Evolutionary conservation across 1,140 invertebrate genomes (phyloP).

Genomic region (Schlechtendalia chinensis): DNA sequence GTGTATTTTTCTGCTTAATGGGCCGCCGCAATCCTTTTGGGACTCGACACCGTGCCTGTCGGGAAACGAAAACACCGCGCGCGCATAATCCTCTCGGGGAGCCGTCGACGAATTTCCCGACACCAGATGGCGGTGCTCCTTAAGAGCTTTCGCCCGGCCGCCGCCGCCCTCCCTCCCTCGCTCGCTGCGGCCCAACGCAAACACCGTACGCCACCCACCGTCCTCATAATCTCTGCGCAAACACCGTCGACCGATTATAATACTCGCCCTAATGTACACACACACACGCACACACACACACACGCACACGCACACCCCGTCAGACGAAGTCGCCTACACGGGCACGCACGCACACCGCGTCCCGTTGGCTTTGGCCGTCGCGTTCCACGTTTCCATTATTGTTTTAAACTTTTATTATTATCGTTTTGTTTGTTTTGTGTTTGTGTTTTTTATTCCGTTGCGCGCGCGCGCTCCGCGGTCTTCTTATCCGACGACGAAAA

Average conservation of each 20-base stretch:
- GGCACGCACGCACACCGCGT: neutral
- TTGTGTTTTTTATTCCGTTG: too few relatives aligned
- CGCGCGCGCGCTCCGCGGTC: neutral
- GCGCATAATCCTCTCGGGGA: conserved; percentile 44
- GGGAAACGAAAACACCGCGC: conserved; percentile 34
- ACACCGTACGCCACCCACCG: conserved; percentile 2
- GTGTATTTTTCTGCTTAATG: neutral
- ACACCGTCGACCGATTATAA: conserved; percentile 34
- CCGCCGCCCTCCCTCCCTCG: neutral
- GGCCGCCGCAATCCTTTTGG: conserved; percentile 17
- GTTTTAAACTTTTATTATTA: conserved; percentile 21
- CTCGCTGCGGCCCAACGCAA: conserved; percentile 9
- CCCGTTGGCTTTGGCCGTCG: neutral
- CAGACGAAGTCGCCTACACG: too few relatives aligned
- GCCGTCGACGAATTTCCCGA: conserved; percentile 5
- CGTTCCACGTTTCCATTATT: conserved; percentile 7
- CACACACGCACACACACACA: too few relatives aligned
- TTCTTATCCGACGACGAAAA: conserved; percentile 6
- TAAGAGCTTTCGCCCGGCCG: conserved; percentile 27
- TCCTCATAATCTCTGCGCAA: conserved; percentile 39
- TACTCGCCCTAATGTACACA: conserved; percentile 34
- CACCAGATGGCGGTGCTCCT: conserved; percentile 46
- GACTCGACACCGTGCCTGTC: conserved; percentile 10
- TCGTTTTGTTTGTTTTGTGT: too few relatives aligned
- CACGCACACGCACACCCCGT: neutral